phyloP scores from a whole-genome alignment of 1,140 invertebrate genomes.

The Phymorhynchus buccinoides region DNA sequence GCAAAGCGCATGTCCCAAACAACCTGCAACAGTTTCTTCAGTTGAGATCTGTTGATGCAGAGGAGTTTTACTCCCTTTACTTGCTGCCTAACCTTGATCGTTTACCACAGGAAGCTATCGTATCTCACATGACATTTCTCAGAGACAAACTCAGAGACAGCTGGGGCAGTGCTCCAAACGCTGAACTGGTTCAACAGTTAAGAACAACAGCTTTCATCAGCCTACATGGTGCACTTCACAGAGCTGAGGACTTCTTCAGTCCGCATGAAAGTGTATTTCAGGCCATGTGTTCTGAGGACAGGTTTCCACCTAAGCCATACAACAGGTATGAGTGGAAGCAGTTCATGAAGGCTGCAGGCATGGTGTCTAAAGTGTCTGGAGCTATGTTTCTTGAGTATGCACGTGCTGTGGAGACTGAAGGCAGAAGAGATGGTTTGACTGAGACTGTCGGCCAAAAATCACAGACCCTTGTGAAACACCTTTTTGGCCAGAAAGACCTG shows the following conservation, averaged over 20 bases:
- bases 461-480: conserved; percentile 6
- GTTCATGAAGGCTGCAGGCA: conserved; percentile 6
- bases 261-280: background rate
- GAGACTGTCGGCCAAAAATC: background rate
- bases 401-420: background rate
- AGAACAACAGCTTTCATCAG: conserved; percentile 8
- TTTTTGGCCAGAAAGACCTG: background rate
- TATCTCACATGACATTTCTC: conserved; percentile 1
- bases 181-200: background rate
- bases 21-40: background rate
- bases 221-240: background rate
- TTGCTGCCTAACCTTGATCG: background rate
- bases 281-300: background rate
- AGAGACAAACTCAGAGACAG: too few species aligned
- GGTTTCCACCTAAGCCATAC: conserved; percentile 22
- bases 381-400: conserved; percentile 24
- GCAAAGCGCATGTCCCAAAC: background rate
- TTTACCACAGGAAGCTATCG: background rate
- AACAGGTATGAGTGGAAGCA: background rate
- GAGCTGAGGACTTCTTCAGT: conserved; percentile 27
- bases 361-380: background rate
- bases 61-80: background rate
- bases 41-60: background rate
- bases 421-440: background rate
- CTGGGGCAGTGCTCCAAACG: background rate